These are phyloP conservation scores for Spermophilus dauricus DNA, from an alignment of 2,113 vertebrate species.

Conservation along the genomic window DNA sequence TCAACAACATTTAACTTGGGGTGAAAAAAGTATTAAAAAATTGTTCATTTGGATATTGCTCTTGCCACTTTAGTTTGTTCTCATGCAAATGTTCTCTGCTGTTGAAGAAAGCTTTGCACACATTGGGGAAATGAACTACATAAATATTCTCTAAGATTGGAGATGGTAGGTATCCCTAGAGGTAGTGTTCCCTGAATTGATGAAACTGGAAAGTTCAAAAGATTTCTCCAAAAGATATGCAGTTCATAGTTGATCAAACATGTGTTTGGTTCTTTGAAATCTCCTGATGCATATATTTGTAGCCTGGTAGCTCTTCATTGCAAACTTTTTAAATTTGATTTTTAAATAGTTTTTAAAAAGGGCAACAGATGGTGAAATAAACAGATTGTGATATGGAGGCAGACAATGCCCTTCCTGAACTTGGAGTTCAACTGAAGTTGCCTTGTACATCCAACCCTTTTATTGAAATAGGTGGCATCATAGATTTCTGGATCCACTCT, in stretches of 20 bases:
- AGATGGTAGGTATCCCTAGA: background rate
- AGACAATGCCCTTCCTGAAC: background rate
- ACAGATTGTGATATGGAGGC: background rate
- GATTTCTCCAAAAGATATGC: background rate
- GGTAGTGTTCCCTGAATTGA: background rate
- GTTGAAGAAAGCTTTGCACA: background rate
- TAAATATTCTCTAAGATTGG: background rate
- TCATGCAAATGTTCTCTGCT: background rate
- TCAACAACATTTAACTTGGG: background rate
- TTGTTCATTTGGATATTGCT: background rate
- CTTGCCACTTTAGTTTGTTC: background rate
- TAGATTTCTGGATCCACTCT: background rate
- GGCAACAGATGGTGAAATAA: background rate
- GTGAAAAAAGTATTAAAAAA: background rate
- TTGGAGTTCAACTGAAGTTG: background rate
- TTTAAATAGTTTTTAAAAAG: background rate
- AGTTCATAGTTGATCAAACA: background rate
- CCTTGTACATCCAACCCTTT: background rate
- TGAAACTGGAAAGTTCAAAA: background rate
- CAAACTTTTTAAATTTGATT: slow-evolving; percentile 15
- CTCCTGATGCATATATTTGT: background rate
- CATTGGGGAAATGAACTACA: background rate
- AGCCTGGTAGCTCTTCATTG: background rate
- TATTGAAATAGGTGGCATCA: background rate
- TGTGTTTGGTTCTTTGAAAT: background rate